Conservation (phyloP, 2,888 invertebrate genomes). For the Drosophila bunnanda region DNA sequence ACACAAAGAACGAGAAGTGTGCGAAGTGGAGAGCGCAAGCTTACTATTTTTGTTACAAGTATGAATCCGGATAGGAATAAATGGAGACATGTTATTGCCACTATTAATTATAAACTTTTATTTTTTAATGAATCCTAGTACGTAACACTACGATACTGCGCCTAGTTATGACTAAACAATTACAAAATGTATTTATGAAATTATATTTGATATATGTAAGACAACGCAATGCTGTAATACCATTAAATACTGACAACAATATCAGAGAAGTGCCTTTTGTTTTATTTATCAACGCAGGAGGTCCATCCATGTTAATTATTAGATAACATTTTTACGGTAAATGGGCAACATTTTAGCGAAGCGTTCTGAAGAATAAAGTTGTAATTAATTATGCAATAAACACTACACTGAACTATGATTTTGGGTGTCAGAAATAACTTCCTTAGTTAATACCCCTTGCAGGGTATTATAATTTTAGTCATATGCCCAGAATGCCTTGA, state of each 20-base stretch:
- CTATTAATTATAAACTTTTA: constrained; percentile 71
- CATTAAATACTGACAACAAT: constrained; percentile 73
- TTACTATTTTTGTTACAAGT: constrained; percentile 73
- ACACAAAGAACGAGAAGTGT: constrained; percentile 41
- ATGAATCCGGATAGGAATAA: constrained; percentile 32
- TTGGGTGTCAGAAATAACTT: too few relatives aligned
- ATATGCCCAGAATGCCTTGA: too few relatives aligned
- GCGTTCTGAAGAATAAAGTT: too few relatives aligned
- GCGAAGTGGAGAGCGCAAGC: constrained; percentile 50
- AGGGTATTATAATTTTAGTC: too few relatives aligned
- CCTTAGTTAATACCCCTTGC: too few relatives aligned
- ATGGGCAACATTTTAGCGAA: too few relatives aligned
- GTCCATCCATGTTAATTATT: too few relatives aligned
- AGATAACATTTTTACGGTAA: too few relatives aligned
- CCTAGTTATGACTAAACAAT: constrained; percentile 67
- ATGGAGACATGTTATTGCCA: constrained; percentile 68
- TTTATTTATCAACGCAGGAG: constrained; percentile 1
- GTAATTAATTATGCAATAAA: too few relatives aligned
- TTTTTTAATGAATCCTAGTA: constrained; percentile 59
- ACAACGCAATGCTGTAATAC: constrained; percentile 77
- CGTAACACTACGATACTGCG: constrained; percentile 48
- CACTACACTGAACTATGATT: too few relatives aligned
- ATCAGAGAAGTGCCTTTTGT: constrained; percentile 24
- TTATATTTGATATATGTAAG: constrained; percentile 71
- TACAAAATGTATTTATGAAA: constrained; percentile 72